Percentiles rank a stretch among this genome's conserved stretches.
Evolutionary conservation across 2,888 invertebrate species (phyloP).

Genomic region (Pocota personata): DNA sequence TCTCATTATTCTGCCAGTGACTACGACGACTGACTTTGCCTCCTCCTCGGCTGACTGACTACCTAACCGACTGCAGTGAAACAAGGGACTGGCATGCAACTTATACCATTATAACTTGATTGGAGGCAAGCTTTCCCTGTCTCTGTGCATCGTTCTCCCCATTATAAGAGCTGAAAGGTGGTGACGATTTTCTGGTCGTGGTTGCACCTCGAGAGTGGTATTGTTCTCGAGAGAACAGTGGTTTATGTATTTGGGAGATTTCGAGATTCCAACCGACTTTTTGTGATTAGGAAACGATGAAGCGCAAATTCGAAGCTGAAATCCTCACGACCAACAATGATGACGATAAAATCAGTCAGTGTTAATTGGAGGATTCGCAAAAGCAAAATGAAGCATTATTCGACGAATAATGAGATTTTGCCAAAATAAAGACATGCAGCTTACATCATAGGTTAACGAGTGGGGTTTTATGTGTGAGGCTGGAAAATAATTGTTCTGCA

Average conservation of each 20-base stretch:
- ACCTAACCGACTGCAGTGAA: constrained; percentile 66
- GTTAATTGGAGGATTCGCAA: constrained; percentile 43
- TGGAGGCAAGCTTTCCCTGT: constrained; percentile 3
- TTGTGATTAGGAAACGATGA: constrained; percentile 54
- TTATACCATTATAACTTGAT: constrained; percentile 66
- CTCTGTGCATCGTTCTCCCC: not conserved
- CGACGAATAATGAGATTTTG: constrained; percentile 59
- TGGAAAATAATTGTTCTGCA: constrained; percentile 2
- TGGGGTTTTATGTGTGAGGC: not conserved
- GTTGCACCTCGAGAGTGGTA: constrained; percentile 42
- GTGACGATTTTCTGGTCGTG: constrained; percentile 60
- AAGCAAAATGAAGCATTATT: constrained; percentile 52
- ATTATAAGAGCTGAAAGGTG: constrained; percentile 32
- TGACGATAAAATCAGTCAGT: constrained; percentile 28
- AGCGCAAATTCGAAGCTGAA: constrained; percentile 27
- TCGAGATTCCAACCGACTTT: constrained; percentile 31
- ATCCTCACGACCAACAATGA: constrained; percentile 7
- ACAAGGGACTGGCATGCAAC: constrained; percentile 61
- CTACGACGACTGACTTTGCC: constrained; percentile 47
- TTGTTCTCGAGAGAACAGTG: constrained; percentile 29
- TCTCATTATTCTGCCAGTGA: constrained; percentile 48
- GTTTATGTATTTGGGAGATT: constrained; percentile 15
- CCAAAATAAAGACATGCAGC: constrained; percentile 14
- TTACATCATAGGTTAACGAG: constrained; percentile 23
- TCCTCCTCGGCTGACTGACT: constrained; percentile 44